A percentile compares a stretch with the other conserved stretches of the same genome.
phyloP scores from a whole-genome alignment of 2,888 invertebrate species.

The Lutraria lutraria region DNA sequence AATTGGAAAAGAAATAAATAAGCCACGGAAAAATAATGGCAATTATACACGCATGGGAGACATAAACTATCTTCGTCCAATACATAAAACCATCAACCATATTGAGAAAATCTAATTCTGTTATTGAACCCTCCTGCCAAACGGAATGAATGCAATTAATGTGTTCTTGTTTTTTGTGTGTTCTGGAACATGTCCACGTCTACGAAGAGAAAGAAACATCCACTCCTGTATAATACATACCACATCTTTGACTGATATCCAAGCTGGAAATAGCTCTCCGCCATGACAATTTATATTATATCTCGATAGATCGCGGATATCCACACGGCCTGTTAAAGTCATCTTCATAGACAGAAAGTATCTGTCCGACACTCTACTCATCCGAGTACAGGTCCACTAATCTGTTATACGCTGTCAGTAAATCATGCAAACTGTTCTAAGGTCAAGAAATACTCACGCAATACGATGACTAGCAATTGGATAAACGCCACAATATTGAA shows the following conservation, averaged over 20 bases:
- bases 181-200: slow-evolving; percentile 34
- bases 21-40: slow-evolving; percentile 58
- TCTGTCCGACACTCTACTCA: not conserved
- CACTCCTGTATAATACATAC: slow-evolving; percentile 6
- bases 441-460: not conserved
- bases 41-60: slow-evolving; percentile 63
- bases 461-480: not conserved
- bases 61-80: slow-evolving; percentile 60
- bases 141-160: slow-evolving; percentile 48
- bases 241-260: slow-evolving; percentile 16
- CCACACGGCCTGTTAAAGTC: slow-evolving; percentile 15
- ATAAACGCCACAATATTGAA: slow-evolving; percentile 9
- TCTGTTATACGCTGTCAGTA: slow-evolving; percentile 11
- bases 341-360: slow-evolving; percentile 9
- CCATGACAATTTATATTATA: slow-evolving; percentile 27
- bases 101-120: slow-evolving; percentile 60
- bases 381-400: slow-evolving; percentile 3
- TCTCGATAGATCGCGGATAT: slow-evolving; percentile 17
- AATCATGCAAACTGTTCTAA: slow-evolving; percentile 6
- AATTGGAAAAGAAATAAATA: slow-evolving; percentile 51
- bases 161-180: slow-evolving; percentile 45
- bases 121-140: slow-evolving; percentile 42
- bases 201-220: slow-evolving; percentile 14
- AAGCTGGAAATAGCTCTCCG: slow-evolving; percentile 2
- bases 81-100: slow-evolving; percentile 64